Base-by-base conservation (phyloP, 2,888 invertebrate species). In the Oxyteleia sp. region DNA sequence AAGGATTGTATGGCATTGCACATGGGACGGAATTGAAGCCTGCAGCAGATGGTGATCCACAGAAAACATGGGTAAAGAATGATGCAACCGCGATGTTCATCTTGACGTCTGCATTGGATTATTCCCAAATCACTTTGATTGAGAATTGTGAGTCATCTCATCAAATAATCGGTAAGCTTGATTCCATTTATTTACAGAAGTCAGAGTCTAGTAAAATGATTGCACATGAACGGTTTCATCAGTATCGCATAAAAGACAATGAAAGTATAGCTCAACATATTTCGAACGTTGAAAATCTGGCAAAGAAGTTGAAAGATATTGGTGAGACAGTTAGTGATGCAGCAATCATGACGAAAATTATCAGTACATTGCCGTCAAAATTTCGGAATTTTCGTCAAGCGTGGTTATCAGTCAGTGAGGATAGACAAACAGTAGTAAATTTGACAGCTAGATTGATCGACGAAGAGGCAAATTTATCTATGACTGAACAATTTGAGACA, bases 131-230 rank as follows among this genome's bases (percentile, higher is more conserved):
- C 15, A 76, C 66, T 11, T 51, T 76, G 15, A 51, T 82, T 11
- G 71, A 82, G 51, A 76, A 59, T 47, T 76, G 64, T 29, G 18
- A 15, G 2, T 64, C 45, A 8, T 51, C 66, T n/a, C 51, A 51
- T 15, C 51, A 71, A 49, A 55, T 82, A 11, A 35, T 82, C 18
- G 59, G 38, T 7, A 82, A 82, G 45, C 55, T 66, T 8, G 59
- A 72, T 35, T 72, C 72, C 2, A 72, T 80, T 41, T 80, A 66
- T 35, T 35, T 66, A 15, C 72, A 66, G 61, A 49, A 43, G 38
- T 59, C 66, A 2, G 72, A 80, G 35, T 43, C 71, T 15, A 78
- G 78, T 20, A 78, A 82, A 59, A 78, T 82, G 78, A 69, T 82
- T 32, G 35, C 51, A 11, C 68, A 72, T 10, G 72, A 72, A 51